phyloP scores from a whole-genome alignment of 2,797 vertebrate species.

The Triplophysa yarkandensis region DNA sequence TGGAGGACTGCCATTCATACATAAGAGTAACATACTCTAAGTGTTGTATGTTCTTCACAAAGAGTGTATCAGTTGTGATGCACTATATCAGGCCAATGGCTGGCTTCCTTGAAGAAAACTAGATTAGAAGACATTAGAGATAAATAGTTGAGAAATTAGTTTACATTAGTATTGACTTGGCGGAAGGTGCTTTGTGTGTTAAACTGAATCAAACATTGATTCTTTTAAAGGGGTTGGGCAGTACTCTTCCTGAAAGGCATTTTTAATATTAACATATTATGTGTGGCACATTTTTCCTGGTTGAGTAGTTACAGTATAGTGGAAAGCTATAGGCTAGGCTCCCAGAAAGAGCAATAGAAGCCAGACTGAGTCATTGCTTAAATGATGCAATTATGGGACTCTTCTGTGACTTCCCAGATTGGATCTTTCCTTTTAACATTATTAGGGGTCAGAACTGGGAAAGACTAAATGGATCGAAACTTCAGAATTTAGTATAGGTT shows the following conservation, averaged over 20 bases:
- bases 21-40: conserved; percentile 35
- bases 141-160: neutral
- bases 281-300: conserved; percentile 75
- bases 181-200: neutral
- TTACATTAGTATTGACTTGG: neutral
- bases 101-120: neutral
- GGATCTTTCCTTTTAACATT: conserved; percentile 57
- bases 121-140: neutral
- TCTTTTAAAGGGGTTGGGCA: neutral
- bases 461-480: neutral
- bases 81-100: too few species aligned
- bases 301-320: conserved; percentile 72
- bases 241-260: conserved; percentile 62
- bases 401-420: conserved; percentile 73
- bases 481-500: conserved; percentile 6
- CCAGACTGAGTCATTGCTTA: conserved; percentile 76
- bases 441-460: neutral
- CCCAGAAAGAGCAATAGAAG: conserved; percentile 63
- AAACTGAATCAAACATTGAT: neutral
- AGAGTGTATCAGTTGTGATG: neutral
- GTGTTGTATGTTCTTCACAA: neutral
- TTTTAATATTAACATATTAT: conserved; percentile 73
- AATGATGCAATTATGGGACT: conserved; percentile 76
- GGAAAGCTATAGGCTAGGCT: conserved; percentile 69
- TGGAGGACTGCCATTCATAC: conserved; percentile 46